Conservation (phyloP, 2,113 vertebrate genomes). For the Myiagra hebetior region DNA sequence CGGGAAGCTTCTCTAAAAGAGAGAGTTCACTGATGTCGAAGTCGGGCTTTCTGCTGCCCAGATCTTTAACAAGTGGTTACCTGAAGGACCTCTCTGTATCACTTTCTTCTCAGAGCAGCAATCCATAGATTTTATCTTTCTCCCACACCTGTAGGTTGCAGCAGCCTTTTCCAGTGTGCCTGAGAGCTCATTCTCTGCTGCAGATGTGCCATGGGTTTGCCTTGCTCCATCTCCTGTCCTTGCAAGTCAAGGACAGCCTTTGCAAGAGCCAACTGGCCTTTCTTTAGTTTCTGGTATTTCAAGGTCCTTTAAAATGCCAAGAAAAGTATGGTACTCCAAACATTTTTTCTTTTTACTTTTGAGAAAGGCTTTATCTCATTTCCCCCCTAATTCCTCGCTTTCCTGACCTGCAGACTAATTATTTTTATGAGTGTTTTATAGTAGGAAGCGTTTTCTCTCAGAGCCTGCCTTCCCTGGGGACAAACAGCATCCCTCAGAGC, state of each 20-base stretch:
- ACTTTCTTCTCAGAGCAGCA: not conserved
- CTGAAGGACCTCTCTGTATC: not conserved
- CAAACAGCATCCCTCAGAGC: not conserved
- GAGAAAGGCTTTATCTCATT: not conserved
- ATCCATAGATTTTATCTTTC: not conserved
- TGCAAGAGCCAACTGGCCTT: not conserved
- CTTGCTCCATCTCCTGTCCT: not conserved
- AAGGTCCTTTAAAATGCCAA: not conserved
- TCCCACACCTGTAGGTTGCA: not conserved
- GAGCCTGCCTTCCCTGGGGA: not conserved
- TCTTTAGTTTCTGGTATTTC: not conserved
- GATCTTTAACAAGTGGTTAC: not conserved
- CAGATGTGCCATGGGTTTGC: not conserved
- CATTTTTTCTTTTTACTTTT: not conserved
- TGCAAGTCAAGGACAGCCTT: not conserved
- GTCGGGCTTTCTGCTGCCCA: not conserved
- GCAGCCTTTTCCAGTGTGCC: not conserved
- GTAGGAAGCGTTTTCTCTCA: accelerated
- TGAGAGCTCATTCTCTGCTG: not conserved
- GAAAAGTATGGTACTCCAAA: not conserved
- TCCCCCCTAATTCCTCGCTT: not conserved
- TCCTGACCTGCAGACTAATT: not conserved
- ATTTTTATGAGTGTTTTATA: not conserved
- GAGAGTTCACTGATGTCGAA: not conserved
- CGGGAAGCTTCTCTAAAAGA: not conserved